phyloP scores from a whole-genome alignment of 2,797 vertebrate genomes.

The Lithobates pipiens region DNA sequence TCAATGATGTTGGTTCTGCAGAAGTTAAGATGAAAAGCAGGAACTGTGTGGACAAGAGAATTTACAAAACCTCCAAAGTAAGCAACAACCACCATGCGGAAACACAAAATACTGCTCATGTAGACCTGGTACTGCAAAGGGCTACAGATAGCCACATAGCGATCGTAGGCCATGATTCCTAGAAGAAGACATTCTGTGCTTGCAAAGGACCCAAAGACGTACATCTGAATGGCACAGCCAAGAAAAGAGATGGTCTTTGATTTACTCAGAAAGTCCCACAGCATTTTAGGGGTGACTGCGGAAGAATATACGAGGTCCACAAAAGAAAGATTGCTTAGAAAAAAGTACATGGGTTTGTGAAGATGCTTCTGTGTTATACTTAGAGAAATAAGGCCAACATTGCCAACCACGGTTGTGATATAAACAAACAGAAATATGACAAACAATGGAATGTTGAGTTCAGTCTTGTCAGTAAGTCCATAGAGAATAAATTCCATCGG shows the following conservation, averaged over 20 bases:
- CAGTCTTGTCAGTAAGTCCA: conserved; percentile 9
- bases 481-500: background rate
- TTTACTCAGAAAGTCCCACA: conserved; percentile 7
- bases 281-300: conserved; percentile 12
- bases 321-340: conserved; percentile 31
- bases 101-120: conserved; percentile 1
- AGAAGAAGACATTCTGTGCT: conserved; percentile 26
- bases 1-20: conserved; percentile 1
- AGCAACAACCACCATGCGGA: background rate
- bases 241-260: conserved; percentile 5
- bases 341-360: conserved; percentile 35
- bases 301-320: conserved; percentile 20
- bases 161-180: conserved; percentile 26
- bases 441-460: conserved; percentile 2
- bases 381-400: background rate
- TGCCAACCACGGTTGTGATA: background rate
- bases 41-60: background rate
- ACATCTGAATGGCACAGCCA: conserved; percentile 18
- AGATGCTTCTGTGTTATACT: background rate
- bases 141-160: conserved; percentile 5
- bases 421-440: background rate
- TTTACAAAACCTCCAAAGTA: conserved; percentile 21
- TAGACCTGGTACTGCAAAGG: background rate
- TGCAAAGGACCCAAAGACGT: conserved; percentile 22
- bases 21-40: background rate